These are phyloP conservation scores for Bactericera cockerelli DNA, from an alignment of 1,140 invertebrate genomes.

Conservation along the genomic window DNA sequence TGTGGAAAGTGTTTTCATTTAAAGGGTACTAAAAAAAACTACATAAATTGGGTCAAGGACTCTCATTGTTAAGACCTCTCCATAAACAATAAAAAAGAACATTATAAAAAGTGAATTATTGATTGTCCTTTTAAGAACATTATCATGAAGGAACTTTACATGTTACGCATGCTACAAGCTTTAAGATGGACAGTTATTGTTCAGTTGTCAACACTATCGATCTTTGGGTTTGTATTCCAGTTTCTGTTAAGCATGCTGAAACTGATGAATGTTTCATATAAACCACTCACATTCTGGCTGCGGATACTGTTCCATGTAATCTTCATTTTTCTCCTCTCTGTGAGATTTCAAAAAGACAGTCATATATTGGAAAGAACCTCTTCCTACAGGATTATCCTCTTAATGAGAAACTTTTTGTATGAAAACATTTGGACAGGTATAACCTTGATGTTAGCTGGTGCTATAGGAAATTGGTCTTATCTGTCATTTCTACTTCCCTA, in stretches of 20 bases:
- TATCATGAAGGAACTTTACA: conserved; percentile 8
- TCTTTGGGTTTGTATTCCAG: not conserved
- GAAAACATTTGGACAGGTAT: not conserved
- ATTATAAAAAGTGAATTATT: no score
- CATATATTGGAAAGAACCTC: not conserved
- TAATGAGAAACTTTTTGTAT: conserved; percentile 5
- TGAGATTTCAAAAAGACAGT: not conserved
- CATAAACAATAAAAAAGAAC: no score
- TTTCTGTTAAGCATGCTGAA: not conserved
- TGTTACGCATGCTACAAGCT: conserved; percentile 3
- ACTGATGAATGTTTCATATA: not conserved
- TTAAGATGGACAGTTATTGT: not conserved
- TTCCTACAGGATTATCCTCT: not conserved
- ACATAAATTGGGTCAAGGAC: no score
- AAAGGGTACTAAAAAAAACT: no score
- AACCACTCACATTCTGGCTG: not conserved
- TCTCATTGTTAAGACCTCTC: no score
- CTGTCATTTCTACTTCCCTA: not conserved
- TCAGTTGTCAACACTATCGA: not conserved
- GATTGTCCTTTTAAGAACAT: no score
- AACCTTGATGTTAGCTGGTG: not conserved
- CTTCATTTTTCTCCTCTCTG: not conserved
- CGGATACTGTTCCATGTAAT: not conserved
- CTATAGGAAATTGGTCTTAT: not conserved
- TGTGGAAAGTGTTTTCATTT: no score